Conservation (phyloP, 37 sponge, comb jelly and placozoan species). For the Dysidea cf. avara region DNA sequence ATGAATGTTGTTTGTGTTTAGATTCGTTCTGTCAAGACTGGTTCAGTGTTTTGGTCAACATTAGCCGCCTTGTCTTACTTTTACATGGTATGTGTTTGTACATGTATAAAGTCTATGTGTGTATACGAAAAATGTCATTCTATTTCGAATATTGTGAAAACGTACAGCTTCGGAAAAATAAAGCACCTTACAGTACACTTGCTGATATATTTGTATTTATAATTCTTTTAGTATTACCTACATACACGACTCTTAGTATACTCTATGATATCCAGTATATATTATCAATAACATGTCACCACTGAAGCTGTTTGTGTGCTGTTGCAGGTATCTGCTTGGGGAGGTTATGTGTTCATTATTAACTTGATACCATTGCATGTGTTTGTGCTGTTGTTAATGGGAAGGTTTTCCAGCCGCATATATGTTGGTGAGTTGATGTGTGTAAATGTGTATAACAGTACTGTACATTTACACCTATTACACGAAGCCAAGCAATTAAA, state of each 20-base stretch:
- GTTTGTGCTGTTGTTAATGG: conserved; percentile 94
- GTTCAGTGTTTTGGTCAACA: conserved; percentile 94
- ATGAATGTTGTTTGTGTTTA: background rate
- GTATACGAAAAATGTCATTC: too few relatives aligned
- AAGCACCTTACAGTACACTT: too few relatives aligned
- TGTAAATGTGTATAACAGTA: conserved; percentile 5
- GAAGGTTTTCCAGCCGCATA: conserved; percentile 78
- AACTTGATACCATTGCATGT: conserved; percentile 97
- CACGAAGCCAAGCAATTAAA: background rate
- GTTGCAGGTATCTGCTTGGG: conserved; percentile 97
- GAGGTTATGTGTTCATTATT: conserved; percentile 99
- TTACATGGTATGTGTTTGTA: conserved; percentile 88
- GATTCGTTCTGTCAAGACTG: conserved; percentile 90
- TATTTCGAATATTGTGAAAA: too few relatives aligned
- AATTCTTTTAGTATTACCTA: too few relatives aligned
- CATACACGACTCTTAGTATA: too few relatives aligned
- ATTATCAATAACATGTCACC: too few relatives aligned
- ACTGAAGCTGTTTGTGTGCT: background rate
- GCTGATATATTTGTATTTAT: too few relatives aligned
- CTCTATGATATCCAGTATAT: too few relatives aligned
- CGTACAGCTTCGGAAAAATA: too few relatives aligned
- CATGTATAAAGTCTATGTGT: too few relatives aligned
- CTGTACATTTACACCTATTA: background rate
- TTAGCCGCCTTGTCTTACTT: conserved; percentile 92
- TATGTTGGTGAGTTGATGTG: conserved; percentile 54